A percentile compares a stretch with the other conserved stretches of the same genome.
phyloP scores from a whole-genome alignment of 2,888 invertebrate species.

The Ametastegia equiseti region DNA sequence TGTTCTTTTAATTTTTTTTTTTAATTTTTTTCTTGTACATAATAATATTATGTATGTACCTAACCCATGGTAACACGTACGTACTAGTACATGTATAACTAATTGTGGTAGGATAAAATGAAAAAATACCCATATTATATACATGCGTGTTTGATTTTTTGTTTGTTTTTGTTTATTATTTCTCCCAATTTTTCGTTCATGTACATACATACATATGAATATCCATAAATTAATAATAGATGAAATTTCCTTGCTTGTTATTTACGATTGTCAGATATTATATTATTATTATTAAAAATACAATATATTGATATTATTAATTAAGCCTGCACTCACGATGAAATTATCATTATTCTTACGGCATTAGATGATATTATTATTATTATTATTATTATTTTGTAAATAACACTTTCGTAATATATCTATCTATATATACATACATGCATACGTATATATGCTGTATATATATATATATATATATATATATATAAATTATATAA shows the following conservation, averaged over 20 bases:
- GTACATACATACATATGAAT: too few relatives aligned
- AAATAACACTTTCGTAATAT: background rate
- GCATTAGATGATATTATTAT: constrained; percentile 15
- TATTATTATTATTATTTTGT: background rate
- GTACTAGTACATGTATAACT: too few relatives aligned
- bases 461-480: background rate
- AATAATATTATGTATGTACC: too few relatives aligned
- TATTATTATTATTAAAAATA: background rate
- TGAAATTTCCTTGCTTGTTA: too few relatives aligned
- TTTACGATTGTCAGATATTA: background rate
- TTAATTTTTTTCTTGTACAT: background rate
- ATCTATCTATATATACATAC: background rate
- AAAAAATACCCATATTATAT: too few relatives aligned
- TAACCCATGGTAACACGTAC: too few relatives aligned
- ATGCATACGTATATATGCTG: too few relatives aligned
- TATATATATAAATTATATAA: constrained; percentile 2
- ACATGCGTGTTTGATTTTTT: too few relatives aligned
- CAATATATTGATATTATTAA: background rate
- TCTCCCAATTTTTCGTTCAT: too few relatives aligned
- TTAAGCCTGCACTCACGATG: constrained; percentile 36
- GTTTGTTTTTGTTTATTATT: too few relatives aligned
- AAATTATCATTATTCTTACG: constrained; percentile 12
- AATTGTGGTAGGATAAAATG: too few relatives aligned
- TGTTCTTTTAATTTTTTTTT: background rate
- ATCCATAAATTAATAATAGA: too few relatives aligned